Evolutionary conservation across 2,113 vertebrate genomes (phyloP).

Genomic region (Dryoscopus gambensis): DNA sequence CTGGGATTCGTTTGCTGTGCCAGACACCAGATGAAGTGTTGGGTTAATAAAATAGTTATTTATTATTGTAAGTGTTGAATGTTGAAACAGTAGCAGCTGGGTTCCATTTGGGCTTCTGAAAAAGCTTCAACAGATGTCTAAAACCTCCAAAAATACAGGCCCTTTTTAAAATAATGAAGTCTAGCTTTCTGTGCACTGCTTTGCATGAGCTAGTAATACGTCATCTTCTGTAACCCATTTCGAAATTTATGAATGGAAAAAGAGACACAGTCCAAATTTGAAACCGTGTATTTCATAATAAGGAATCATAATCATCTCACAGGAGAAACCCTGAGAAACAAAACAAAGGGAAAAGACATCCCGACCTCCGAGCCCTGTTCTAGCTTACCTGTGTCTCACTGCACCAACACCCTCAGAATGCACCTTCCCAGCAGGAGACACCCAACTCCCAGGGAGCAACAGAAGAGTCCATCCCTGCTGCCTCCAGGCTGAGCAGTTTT

Average conservation of each 20-base stretch:
- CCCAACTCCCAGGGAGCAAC: background rate
- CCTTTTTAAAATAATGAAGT: background rate
- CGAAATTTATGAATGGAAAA: background rate
- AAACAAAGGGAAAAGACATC: background rate
- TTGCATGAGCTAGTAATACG: background rate
- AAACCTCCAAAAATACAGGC: background rate
- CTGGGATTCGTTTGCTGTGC: accelerated
- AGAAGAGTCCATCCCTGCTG: background rate
- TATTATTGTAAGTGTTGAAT: background rate
- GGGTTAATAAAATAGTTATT: background rate
- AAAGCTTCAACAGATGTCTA: background rate
- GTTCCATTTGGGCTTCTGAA: background rate
- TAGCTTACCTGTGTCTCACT: background rate
- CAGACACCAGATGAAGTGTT: background rate
- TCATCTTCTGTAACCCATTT: background rate
- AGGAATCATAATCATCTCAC: background rate
- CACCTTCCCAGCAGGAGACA: background rate
- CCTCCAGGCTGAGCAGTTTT: background rate
- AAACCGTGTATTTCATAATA: background rate
- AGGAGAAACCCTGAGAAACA: background rate
- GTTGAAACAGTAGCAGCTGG: background rate
- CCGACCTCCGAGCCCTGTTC: background rate
- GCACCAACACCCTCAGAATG: background rate
- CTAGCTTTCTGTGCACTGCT: background rate
- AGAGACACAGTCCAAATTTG: background rate